Conservation (phyloP, 2,888 invertebrate species). For the Scaptomyza polygonia region DNA sequence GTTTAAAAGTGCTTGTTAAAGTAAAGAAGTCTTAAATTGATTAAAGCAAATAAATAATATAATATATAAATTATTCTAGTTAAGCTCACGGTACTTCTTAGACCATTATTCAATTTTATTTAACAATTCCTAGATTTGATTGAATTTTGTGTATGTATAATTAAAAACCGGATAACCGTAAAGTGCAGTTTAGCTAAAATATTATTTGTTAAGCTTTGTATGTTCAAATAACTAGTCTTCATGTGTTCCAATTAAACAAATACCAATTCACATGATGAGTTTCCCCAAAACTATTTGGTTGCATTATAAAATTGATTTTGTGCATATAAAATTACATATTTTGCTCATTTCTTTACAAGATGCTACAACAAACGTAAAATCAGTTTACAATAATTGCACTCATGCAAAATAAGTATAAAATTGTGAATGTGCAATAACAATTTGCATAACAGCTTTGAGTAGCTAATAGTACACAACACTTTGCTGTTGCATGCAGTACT, state of each 20-base stretch:
- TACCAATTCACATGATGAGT: neutral
- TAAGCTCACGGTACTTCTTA: slow-evolving; percentile 1
- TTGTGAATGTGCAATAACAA: slow-evolving; percentile 34
- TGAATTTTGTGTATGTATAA: slow-evolving; percentile 27
- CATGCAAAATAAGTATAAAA: slow-evolving; percentile 2
- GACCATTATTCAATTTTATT: neutral
- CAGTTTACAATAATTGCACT: slow-evolving; percentile 8
- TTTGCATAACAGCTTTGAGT: slow-evolving; percentile 21
- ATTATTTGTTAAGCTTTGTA: slow-evolving; percentile 4
- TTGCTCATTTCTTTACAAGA: slow-evolving; percentile 1
- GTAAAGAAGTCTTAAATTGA: neutral
- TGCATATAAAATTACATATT: neutral
- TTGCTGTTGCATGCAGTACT: slow-evolving; percentile 1
- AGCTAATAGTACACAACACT: slow-evolving; percentile 2
- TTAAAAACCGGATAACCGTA: slow-evolving; percentile 22
- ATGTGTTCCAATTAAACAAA: neutral
- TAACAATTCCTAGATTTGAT: slow-evolving; percentile 12
- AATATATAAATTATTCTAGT: neutral
- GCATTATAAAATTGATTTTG: neutral
- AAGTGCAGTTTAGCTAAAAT: slow-evolving; percentile 9
- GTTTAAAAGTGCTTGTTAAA: too few relatives aligned
- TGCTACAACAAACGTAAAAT: neutral
- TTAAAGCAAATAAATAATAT: neutral
- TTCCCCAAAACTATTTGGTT: neutral
- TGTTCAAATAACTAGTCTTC: neutral